Conservation (phyloP, 2,797 vertebrate species). For the Peromyscus nudipes region DNA sequence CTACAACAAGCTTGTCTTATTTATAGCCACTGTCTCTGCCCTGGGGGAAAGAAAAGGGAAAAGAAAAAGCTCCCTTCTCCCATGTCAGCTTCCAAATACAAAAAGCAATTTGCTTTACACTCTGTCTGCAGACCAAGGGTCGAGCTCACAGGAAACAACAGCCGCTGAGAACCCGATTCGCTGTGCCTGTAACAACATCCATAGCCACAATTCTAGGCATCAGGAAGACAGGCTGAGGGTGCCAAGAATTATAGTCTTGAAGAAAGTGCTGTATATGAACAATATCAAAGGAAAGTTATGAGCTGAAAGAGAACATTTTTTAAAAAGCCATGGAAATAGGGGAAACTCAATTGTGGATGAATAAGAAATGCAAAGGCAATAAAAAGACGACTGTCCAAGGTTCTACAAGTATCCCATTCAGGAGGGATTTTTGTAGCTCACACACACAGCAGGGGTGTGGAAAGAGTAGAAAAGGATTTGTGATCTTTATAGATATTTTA, state of each 20-base stretch:
- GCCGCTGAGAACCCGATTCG: constrained; percentile 35
- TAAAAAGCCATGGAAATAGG: constrained; percentile 44
- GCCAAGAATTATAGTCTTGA: neutral
- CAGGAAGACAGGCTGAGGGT: constrained; percentile 12
- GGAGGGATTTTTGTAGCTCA: neutral
- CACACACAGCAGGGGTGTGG: neutral
- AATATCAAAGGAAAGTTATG: constrained; percentile 62
- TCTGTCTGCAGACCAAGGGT: constrained; percentile 3
- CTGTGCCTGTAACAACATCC: neutral
- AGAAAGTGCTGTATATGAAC: constrained; percentile 60
- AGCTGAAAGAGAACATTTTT: neutral
- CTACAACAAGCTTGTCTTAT: neutral
- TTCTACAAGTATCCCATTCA: neutral
- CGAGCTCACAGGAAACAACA: constrained; percentile 32
- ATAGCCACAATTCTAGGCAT: neutral
- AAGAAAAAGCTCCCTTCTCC: neutral
- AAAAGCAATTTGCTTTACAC: constrained; percentile 43
- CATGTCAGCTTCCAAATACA: constrained; percentile 36
- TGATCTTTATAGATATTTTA: constrained; percentile 7
- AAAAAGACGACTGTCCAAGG: neutral
- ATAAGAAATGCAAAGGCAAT: constrained; percentile 36
- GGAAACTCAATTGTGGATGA: constrained; percentile 41
- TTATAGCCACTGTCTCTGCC: neutral
- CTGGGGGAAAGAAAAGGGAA: neutral
- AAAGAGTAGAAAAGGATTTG: neutral